Percentiles rank a stretch among this genome's conserved stretches.
Evolutionary conservation across 2,113 vertebrate genomes (phyloP).

Genomic region (Chitala chitala): DNA sequence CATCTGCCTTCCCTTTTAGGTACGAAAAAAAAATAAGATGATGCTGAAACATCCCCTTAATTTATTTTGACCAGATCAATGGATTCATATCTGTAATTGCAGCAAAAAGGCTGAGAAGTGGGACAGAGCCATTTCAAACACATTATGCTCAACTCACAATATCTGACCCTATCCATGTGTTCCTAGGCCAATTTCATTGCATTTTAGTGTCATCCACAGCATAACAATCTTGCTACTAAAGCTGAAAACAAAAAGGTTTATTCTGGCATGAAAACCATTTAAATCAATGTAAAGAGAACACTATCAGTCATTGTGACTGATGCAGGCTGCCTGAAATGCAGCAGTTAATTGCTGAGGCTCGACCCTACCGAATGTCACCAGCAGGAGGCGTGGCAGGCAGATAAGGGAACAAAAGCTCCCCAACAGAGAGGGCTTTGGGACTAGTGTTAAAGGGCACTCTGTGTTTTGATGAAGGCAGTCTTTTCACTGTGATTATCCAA

Average conservation of each 20-base stretch:
- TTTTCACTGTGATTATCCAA: slow-evolving; percentile 76
- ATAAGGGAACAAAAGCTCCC: background rate
- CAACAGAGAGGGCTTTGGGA: background rate
- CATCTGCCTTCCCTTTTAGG: no score
- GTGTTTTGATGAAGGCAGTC: slow-evolving; percentile 94
- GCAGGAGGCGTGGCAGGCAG: background rate
- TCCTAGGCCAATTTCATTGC: background rate
- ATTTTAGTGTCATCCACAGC: background rate
- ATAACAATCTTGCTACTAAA: background rate
- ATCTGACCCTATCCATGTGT: background rate
- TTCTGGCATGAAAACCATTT: background rate
- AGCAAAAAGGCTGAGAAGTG: no score
- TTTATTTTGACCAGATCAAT: background rate
- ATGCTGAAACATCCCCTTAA: background rate
- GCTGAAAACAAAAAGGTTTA: background rate
- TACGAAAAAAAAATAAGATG: background rate
- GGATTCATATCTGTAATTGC: background rate
- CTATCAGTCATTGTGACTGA: background rate
- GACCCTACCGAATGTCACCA: background rate
- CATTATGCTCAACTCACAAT: background rate
- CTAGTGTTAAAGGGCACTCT: slow-evolving; percentile 77
- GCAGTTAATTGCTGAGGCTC: no score
- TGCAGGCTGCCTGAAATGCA: no score
- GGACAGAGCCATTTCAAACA: background rate
- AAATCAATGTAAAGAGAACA: background rate